phyloP scores from a whole-genome alignment of 2,113 vertebrate genomes.

The Rattus rattus region DNA sequence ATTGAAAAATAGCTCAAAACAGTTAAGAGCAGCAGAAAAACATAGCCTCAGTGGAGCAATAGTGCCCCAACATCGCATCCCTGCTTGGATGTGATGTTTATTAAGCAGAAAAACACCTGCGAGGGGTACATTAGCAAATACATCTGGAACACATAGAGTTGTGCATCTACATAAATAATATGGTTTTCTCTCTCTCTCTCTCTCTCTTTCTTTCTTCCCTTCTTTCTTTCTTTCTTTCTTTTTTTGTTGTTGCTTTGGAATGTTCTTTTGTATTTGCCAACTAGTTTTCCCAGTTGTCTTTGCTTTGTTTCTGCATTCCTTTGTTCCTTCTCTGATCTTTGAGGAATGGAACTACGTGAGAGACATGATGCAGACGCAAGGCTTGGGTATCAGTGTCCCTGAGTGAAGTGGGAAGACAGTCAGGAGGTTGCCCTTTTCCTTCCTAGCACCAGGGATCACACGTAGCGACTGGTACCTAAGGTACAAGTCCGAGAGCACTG shows the following conservation, averaged over 20 bases:
- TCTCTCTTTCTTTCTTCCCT: no score
- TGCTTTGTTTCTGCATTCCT: background rate
- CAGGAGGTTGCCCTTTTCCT: background rate
- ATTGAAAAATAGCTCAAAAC: slow-evolving; percentile 44
- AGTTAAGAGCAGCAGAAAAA: background rate
- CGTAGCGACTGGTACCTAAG: background rate
- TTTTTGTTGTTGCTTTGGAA: slow-evolving; percentile 52
- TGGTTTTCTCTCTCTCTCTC: background rate
- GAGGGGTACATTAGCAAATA: slow-evolving; percentile 14
- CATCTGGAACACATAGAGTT: slow-evolving; percentile 68
- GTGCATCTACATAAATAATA: slow-evolving; percentile 55
- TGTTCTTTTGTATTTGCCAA: background rate
- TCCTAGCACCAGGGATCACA: background rate
- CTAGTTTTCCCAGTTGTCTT: slow-evolving; percentile 10
- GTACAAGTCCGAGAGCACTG: background rate
- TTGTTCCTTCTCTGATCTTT: slow-evolving; percentile 53
- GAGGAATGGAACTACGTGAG: background rate
- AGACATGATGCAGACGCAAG: background rate
- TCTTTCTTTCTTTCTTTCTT: no score
- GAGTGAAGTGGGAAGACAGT: background rate
- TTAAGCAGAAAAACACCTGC: slow-evolving; percentile 67
- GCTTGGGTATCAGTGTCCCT: background rate
- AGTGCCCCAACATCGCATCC: slow-evolving; percentile 40
- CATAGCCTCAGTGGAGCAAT: slow-evolving; percentile 43
- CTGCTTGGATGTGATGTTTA: slow-evolving; percentile 67